These are phyloP conservation scores for Eriosoma lanigerum DNA, from an alignment of 1,140 invertebrate species.

Conservation along the genomic window DNA sequence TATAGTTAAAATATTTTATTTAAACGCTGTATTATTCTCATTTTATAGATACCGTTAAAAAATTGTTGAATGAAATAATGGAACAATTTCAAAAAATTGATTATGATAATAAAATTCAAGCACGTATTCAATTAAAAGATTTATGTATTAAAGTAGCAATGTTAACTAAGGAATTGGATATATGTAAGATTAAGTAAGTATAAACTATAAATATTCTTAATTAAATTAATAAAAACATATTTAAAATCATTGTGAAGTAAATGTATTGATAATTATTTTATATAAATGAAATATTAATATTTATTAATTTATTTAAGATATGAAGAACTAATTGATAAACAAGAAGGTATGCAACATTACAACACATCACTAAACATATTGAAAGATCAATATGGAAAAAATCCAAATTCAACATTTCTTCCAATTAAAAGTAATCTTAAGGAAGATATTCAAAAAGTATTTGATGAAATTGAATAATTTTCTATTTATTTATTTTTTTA, in stretches of 20 bases:
- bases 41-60: not conserved
- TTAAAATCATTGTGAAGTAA: no score
- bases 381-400: slow-evolving; percentile 25
- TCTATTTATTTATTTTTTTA: not conserved
- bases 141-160: not conserved
- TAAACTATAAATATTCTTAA: not conserved
- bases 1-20: no score
- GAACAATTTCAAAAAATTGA: not conserved
- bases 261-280: no score
- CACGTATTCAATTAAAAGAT: not conserved
- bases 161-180: slow-evolving; percentile 25
- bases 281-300: not conserved
- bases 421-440: not conserved
- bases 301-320: not conserved
- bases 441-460: not conserved
- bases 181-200: slow-evolving; percentile 9
- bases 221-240: not conserved
- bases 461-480: not conserved
- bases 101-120: slow-evolving; percentile 7
- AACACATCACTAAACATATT: slow-evolving; percentile 5
- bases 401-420: not conserved
- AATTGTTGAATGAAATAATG: not conserved
- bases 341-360: not conserved
- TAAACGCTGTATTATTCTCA: not conserved
- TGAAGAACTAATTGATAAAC: slow-evolving; percentile 7